phyloP scores from a whole-genome alignment of 2,797 vertebrate genomes.

The Liasis olivaceus region DNA sequence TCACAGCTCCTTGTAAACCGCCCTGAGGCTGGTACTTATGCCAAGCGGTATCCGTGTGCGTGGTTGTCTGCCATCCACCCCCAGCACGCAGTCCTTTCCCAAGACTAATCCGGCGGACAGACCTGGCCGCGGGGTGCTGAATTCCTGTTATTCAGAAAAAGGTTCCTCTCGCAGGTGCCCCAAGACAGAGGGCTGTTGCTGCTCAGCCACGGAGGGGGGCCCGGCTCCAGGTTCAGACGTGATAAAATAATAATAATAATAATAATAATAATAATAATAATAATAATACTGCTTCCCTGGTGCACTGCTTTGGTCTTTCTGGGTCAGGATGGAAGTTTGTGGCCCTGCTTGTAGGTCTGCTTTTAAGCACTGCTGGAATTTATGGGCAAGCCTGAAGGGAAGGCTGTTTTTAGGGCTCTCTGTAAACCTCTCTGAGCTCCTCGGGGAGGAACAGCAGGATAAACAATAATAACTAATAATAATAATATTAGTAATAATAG shows the following conservation, averaged over 20 bases:
- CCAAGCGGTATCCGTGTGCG: neutral
- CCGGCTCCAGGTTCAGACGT: no score
- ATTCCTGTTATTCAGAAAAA: neutral
- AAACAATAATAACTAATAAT: neutral
- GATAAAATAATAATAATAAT: no score
- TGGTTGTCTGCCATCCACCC: neutral
- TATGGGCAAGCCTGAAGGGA: neutral
- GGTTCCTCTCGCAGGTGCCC: neutral
- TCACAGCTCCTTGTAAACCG: neutral
- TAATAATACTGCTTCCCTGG: neutral
- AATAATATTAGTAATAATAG: neutral
- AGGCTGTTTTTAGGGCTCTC: neutral
- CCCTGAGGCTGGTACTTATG: neutral
- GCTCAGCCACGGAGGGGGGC: no score
- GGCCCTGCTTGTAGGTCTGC: neutral
- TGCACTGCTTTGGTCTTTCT: neutral
- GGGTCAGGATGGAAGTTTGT: neutral
- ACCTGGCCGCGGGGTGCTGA: rapidly evolving
- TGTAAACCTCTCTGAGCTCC: neutral
- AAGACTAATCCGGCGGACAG: neutral
- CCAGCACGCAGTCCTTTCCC: neutral
- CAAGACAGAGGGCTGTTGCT: neutral
- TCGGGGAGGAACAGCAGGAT: neutral
- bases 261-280: no score
- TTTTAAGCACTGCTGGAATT: neutral